Conservation (phyloP, 2,888 invertebrate species). For the Drosophila neutralis region DNA sequence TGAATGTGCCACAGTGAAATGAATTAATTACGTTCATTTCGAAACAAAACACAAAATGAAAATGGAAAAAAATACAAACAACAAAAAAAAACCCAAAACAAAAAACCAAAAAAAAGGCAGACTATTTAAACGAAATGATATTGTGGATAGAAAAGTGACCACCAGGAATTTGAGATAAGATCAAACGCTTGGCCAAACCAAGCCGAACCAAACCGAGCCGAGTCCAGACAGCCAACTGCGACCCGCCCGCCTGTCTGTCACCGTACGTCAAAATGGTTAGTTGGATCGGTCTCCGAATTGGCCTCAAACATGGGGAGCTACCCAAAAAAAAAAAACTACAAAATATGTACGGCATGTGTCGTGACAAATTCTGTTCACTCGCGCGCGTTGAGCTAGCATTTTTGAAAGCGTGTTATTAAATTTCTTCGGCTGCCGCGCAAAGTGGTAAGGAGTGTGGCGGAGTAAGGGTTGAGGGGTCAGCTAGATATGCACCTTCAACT, state of each 20-base stretch:
- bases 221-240: constrained; percentile 30
- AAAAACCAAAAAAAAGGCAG: constrained; percentile 47
- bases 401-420: constrained; percentile 80
- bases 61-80: constrained; percentile 34
- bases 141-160: constrained; percentile 82
- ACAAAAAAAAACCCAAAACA: constrained; percentile 39
- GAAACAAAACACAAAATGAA: constrained; percentile 62
- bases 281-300: constrained; percentile 42
- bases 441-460: background rate
- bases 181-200: constrained; percentile 70
- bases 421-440: constrained; percentile 39
- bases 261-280: constrained; percentile 68
- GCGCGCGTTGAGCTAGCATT: constrained; percentile 75
- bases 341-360: constrained; percentile 74
- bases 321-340: constrained; percentile 20
- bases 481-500: constrained; percentile 27
- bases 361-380: constrained; percentile 80
- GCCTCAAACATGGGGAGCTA: constrained; percentile 23
- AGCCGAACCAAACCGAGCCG: constrained; percentile 34
- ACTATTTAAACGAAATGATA: constrained; percentile 82
- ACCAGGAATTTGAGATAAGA: constrained; percentile 82
- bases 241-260: constrained; percentile 76
- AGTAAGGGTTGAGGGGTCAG: constrained; percentile 17
- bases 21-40: constrained; percentile 83
- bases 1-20: constrained; percentile 73